A percentile compares a stretch with the other conserved stretches of the same genome.
phyloP scores from a whole-genome alignment of 1,140 invertebrate genomes.

The Drosophila mojavensis region DNA sequence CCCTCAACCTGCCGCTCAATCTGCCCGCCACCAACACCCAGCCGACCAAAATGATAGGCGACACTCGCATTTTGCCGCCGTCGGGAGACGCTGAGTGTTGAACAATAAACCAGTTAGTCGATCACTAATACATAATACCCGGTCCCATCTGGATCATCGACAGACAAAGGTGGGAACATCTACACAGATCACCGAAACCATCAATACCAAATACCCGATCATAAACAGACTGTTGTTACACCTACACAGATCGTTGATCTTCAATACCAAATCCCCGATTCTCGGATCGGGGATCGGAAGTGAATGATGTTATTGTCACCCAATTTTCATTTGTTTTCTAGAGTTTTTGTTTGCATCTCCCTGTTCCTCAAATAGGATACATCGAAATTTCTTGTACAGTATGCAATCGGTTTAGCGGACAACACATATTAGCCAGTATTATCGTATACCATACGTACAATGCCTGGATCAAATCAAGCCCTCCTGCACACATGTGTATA shows the following conservation, averaged over 20 bases:
- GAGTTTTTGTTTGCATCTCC: not conserved
- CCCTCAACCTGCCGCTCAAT: conserved; percentile 53
- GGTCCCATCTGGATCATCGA: not conserved
- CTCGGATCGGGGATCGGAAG: too few species aligned
- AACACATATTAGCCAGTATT: not conserved
- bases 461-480: not conserved
- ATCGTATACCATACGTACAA: conserved; percentile 2
- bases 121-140: not conserved
- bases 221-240: too few species aligned
- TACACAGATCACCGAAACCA: too few species aligned
- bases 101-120: not conserved
- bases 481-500: too few species aligned
- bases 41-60: conserved; percentile 18
- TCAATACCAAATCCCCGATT: not conserved
- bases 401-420: not conserved
- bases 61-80: conserved; percentile 48
- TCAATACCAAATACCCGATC: not conserved
- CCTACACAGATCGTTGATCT: not conserved
- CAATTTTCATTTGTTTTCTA: not conserved
- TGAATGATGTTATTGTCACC: not conserved
- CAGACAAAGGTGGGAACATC: too few species aligned
- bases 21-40: conserved; percentile 24
- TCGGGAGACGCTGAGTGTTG: conserved; percentile 13
- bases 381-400: conserved; percentile 38
- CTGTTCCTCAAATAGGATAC: not conserved